Base-by-base conservation (phyloP, 2,113 vertebrate genomes). In the Rhabdornis inornatus region DNA sequence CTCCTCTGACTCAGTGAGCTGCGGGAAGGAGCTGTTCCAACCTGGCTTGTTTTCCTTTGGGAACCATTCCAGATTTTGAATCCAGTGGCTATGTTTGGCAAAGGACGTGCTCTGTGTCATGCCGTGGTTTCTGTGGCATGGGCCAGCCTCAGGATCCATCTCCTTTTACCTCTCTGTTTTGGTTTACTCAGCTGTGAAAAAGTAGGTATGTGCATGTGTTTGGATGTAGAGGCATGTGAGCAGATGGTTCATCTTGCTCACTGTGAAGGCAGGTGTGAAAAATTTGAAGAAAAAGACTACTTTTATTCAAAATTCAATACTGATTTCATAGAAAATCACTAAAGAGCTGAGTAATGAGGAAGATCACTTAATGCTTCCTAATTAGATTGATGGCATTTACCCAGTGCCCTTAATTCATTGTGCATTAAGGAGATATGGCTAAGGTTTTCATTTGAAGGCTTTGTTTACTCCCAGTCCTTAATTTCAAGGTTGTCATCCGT, bases 331-430 rank as follows among this genome's bases (percentile, higher is more conserved):
- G 86, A 78, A 94, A 94, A 95, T 96, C 77, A 89, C 59, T 89
- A 31, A 90, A 69, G 60, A 92, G 33, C 37, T 94, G 92, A 96
- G 95, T 92, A 93, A 95, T 87, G 74, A 89, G 56, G 85, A 83
- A 80, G 57, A 84, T 72, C 53, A 60, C 70, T 86, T 76, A 71
- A 59, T 87, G 47, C 31, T 88, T 94, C 53, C 90, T 91, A 93
- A 97, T 95, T 91, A 92, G 88, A 78, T 93, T 91, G 84, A 89
- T 74, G 47, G 81, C 78, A 76, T 89, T 94, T 93, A 71, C n/a
- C 47, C 31, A 24, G 60, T 83, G 88, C 44, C 69, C 52, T 86
- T 96, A 86, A 94, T 96, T 52, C 47, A 53, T 81, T 83, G 52
- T 75, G 49, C 63, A 88, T 69, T 75, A 85, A 66, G 37, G 74